Evolutionary conservation across 2,113 vertebrate species (phyloP).

Genomic region (Neofelis nebulosa): DNA sequence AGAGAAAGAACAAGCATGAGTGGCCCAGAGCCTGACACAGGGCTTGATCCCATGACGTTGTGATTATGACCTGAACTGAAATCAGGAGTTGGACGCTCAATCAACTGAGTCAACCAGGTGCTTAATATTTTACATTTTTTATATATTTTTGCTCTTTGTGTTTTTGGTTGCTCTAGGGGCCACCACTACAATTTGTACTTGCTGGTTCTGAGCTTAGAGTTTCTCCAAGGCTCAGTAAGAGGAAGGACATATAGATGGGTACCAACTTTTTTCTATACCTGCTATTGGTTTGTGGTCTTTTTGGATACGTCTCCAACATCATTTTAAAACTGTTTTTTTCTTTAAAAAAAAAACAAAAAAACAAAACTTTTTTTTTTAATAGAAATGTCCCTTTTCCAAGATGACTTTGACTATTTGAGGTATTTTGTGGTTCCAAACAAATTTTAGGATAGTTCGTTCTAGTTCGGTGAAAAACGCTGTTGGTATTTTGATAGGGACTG

Average conservation of each 20-base stretch:
- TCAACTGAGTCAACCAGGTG: too few relatives aligned
- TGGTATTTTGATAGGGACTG: neutral
- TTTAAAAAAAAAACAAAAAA: too few relatives aligned
- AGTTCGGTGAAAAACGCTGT: neutral
- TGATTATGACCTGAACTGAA: too few relatives aligned
- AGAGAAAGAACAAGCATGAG: too few relatives aligned
- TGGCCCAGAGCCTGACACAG: too few relatives aligned
- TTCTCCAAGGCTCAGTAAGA: neutral
- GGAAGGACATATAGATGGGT: neutral
- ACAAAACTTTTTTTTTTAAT: neutral
- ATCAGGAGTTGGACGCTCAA: too few relatives aligned
- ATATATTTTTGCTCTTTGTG: neutral
- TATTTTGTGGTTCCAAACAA: neutral
- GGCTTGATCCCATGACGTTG: too few relatives aligned
- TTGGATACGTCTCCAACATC: neutral
- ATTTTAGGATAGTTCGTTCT: neutral
- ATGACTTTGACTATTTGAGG: neutral
- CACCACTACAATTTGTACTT: neutral
- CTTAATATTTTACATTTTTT: too few relatives aligned
- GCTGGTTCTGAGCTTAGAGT: neutral
- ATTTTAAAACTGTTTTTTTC: neutral
- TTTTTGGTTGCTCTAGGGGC: neutral
- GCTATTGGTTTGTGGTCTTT: neutral
- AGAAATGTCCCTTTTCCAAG: neutral
- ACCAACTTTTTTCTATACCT: neutral